Base-by-base conservation (phyloP, 2,113 vertebrate genomes). In the Scytalopus superciliaris region DNA sequence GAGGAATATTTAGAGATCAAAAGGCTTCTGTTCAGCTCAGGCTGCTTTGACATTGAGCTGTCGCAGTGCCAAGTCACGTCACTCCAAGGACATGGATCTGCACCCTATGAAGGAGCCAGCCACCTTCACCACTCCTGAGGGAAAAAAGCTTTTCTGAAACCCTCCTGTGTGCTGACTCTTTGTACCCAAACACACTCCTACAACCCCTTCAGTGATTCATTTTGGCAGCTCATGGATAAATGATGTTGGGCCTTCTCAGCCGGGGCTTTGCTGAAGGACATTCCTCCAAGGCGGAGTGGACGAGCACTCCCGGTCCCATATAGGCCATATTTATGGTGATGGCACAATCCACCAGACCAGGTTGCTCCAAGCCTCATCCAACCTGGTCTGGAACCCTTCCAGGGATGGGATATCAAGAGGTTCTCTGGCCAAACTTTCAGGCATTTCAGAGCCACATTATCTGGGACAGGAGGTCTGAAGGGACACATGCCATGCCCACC, bases 11-110 rank as follows among this genome's bases (percentile, higher is more conserved):
- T 33, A 5, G 42, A 60, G 68, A 72, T 86, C 27, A 45, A 30
- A 87, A 66, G 45, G 40, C 40, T 77, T 49, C 52, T 44, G 16
- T 22, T 25, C 35, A 30, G 39, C 63, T 30, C 0, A 0, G 45
- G 40, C 21, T 42, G 47, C 55, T 74, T 37, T 23, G 53, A 45
- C 68, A 39, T 17, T 4, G 17, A 62, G 62, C 42, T 45, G 66
- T 40, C 7, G 0, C 2, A 0, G 47, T 1, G 1, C 11, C 5
- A 6, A n/a, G 37, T 74, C 35, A 8, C 17, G 0, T 33, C 21
- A 2, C 39, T 59, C 59, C 53, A 33, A 7, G 37, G 76, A 45
- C 53, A 9, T 0, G 0, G 56, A 50, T 73, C 42, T 0, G 0
- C 62, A 39, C 9, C 8, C 45, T 1, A 1, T 2, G 3, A 13